Conservation (phyloP, 1,140 invertebrate genomes). For the Drosophila jambulina region DNA sequence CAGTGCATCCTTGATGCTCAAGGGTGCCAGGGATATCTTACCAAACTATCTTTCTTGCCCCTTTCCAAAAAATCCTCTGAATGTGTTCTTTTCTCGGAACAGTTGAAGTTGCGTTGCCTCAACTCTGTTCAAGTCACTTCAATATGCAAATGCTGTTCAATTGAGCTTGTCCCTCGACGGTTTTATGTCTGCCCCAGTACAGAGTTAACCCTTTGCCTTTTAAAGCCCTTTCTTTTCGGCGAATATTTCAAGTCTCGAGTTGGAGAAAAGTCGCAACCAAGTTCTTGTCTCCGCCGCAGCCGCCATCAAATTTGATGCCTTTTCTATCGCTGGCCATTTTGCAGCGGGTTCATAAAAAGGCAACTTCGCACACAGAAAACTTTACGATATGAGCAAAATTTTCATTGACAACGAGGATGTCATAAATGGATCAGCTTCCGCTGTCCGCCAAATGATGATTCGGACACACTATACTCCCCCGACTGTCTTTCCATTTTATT, state of each 20-base stretch:
- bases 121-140: constrained; percentile 66
- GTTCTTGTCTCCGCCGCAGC: constrained; percentile 33
- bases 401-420: constrained; percentile 34
- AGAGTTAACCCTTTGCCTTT: constrained; percentile 43
- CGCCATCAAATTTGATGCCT: constrained; percentile 72
- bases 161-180: constrained; percentile 67
- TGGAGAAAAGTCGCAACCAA: constrained; percentile 38
- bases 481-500: constrained; percentile 3
- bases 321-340: constrained; percentile 79
- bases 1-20: neutral
- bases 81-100: constrained; percentile 14
- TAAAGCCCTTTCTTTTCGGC: constrained; percentile 49
- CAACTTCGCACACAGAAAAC: constrained; percentile 32
- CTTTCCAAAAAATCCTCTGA: neutral
- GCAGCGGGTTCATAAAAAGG: constrained; percentile 76
- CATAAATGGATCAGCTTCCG: constrained; percentile 59
- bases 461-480: constrained; percentile 5
- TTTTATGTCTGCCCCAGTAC: constrained; percentile 53
- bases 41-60: constrained; percentile 5
- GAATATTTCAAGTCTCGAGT: constrained; percentile 12
- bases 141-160: constrained; percentile 82
- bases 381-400: constrained; percentile 71
- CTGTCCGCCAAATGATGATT: constrained; percentile 54
- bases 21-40: constrained; percentile 6
- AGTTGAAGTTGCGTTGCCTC: constrained; percentile 34